phyloP scores from a whole-genome alignment of 2,888 invertebrate species.

The Sarcophaga rosellei region DNA sequence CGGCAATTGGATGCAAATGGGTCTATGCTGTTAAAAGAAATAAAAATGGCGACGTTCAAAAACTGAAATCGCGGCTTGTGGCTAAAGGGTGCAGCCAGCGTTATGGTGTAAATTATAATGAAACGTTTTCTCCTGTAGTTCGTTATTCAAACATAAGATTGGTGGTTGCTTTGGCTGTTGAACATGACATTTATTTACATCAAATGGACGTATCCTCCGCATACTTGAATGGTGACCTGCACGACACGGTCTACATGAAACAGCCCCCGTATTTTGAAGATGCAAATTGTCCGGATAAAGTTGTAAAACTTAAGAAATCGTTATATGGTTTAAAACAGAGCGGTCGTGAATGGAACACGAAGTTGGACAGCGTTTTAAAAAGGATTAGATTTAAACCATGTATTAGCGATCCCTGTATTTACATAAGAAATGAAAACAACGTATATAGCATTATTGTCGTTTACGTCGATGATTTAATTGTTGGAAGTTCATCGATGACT shows the following conservation, averaged over 20 bases:
- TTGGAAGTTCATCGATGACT: too few species aligned
- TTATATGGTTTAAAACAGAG: conserved; percentile 38
- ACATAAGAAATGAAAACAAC: not conserved
- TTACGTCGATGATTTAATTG: too few species aligned
- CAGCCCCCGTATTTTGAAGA: conserved; percentile 35
- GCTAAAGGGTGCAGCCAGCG: conserved; percentile 33
- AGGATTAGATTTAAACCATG: conserved; percentile 18
- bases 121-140: conserved; percentile 26
- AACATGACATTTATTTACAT: conserved; percentile 49
- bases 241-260: conserved; percentile 35
- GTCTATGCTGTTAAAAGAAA: conserved; percentile 57
- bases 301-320: too few species aligned
- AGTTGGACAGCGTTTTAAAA: conserved; percentile 10
- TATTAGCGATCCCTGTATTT: conserved; percentile 34
- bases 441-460: conserved; percentile 16
- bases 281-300: not conserved
- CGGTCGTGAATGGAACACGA: conserved; percentile 33
- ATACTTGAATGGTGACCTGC: conserved; percentile 29
- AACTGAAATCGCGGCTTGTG: conserved; percentile 32
- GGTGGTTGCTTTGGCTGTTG: conserved; percentile 66
- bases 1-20: conserved; percentile 67
- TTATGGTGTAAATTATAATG: conserved; percentile 25
- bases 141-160: conserved; percentile 65
- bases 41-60: conserved; percentile 11
- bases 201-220: conserved; percentile 30